These are phyloP conservation scores for Platanista minor DNA, from an alignment of 2,113 vertebrate species.

Conservation along the genomic window DNA sequence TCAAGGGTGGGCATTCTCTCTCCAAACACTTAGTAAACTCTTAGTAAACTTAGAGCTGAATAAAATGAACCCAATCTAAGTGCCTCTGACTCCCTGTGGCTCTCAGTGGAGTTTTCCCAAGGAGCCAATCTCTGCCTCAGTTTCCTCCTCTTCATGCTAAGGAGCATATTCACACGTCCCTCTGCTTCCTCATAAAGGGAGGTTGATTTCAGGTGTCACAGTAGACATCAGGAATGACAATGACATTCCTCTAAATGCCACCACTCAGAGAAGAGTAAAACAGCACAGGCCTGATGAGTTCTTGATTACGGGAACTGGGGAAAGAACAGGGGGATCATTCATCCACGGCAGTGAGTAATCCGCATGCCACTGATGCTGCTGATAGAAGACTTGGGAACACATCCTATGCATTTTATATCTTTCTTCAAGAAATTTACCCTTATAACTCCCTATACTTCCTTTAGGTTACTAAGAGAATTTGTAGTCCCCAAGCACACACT, in stretches of 20 bases:
- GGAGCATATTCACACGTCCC: not conserved
- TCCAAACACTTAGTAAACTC: not conserved
- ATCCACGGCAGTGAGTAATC: not conserved
- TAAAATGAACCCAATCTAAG: not conserved
- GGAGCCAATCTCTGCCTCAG: conserved; percentile 29
- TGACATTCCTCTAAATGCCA: not conserved
- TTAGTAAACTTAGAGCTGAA: not conserved
- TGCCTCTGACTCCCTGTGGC: not conserved
- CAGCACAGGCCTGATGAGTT: not conserved
- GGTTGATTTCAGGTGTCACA: not conserved
- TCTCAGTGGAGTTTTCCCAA: not conserved
- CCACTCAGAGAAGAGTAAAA: conserved; percentile 17
- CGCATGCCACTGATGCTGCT: not conserved
- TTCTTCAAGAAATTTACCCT: not conserved
- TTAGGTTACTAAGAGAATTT: not conserved
- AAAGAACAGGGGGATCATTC: not conserved
- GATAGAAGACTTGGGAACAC: not conserved
- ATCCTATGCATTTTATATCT: not conserved
- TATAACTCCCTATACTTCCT: not conserved
- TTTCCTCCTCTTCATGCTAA: not conserved
- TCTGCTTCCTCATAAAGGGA: not conserved
- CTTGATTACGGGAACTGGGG: not conserved
- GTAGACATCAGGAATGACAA: not conserved
- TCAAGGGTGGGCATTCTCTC: not conserved
- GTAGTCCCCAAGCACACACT: not conserved